phyloP scores from a whole-genome alignment of 2,113 vertebrate species.

The Colistium nudipinnis region DNA sequence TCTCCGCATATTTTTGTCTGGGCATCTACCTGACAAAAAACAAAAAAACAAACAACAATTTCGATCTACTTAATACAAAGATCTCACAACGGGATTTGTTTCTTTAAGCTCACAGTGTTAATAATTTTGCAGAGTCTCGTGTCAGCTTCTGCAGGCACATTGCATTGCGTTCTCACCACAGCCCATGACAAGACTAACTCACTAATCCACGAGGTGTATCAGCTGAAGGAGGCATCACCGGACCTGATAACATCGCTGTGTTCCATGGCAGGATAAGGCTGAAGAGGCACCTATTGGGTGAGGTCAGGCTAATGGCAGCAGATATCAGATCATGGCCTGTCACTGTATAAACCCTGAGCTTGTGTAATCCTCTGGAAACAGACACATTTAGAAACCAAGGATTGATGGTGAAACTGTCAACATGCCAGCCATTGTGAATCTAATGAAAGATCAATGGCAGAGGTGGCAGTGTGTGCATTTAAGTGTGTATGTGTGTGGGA shows the following conservation, averaged over 20 bases:
- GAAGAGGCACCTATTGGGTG: constrained; percentile 58
- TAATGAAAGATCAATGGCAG: constrained; percentile 52
- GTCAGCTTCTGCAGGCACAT: constrained; percentile 35
- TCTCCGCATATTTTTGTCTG: neutral
- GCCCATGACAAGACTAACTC: constrained; percentile 37
- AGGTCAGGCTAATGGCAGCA: constrained; percentile 57
- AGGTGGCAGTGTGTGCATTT: neutral
- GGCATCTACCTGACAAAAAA: constrained; percentile 34
- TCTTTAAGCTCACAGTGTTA: constrained; percentile 13
- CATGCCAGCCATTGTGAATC: constrained; percentile 36
- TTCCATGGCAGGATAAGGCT: constrained; percentile 54
- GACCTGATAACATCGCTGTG: constrained; percentile 60
- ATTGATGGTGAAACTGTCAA: constrained; percentile 43
- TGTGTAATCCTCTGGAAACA: constrained; percentile 51
- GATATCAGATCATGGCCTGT: constrained; percentile 62
- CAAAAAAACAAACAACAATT: constrained; percentile 13
- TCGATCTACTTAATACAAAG: constrained; percentile 26
- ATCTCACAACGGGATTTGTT: constrained; percentile 9
- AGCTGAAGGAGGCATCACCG: constrained; percentile 55
- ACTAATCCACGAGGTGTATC: constrained; percentile 63
- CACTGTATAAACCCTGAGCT: constrained; percentile 41
- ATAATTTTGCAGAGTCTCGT: constrained; percentile 16
- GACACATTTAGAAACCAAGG: constrained; percentile 45
- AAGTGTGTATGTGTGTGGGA: neutral
- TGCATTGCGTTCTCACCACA: constrained; percentile 21